phyloP scores from a whole-genome alignment of 2,888 invertebrate species.

The Drosophila algonquin region DNA sequence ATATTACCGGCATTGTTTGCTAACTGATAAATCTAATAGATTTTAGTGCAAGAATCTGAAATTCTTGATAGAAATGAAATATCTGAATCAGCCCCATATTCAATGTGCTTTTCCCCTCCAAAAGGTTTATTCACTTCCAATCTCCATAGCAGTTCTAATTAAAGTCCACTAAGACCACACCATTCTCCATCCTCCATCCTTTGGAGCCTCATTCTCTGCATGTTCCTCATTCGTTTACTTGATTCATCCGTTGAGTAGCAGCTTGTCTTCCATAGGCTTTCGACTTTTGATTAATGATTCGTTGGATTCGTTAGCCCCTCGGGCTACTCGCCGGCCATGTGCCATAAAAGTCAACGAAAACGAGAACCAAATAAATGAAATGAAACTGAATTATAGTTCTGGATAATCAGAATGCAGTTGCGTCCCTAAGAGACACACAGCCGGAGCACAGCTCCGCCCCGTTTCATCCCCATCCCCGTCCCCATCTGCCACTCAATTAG shows the following conservation, averaged over 20 bases:
- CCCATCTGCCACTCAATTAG: conserved; percentile 61
- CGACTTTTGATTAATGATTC: conserved; percentile 65
- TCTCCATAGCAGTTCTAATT: not conserved
- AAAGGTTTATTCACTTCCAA: not conserved
- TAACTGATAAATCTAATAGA: no score
- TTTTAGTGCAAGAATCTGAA: no score
- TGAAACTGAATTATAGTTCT: conserved; percentile 20
- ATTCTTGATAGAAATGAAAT: no score
- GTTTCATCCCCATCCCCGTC: conserved; percentile 16
- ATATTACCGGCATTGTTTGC: no score
- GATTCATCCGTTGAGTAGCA: not conserved
- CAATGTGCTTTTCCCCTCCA: not conserved
- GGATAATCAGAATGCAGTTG: conserved; percentile 19
- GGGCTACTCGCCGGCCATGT: conserved; percentile 24
- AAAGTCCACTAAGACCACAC: not conserved
- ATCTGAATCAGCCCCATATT: not conserved
- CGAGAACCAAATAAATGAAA: conserved; percentile 22
- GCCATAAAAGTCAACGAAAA: conserved; percentile 62
- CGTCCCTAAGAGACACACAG: not conserved
- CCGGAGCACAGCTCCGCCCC: conserved; percentile 39
- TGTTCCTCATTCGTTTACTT: not conserved
- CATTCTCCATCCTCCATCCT: not conserved
- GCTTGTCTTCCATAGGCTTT: conserved; percentile 32
- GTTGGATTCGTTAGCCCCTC: not conserved
- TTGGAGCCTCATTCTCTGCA: not conserved